Evolutionary conservation across 23 tunicate genomes (phyloP).

Genomic region (Ciona savignyi): DNA sequence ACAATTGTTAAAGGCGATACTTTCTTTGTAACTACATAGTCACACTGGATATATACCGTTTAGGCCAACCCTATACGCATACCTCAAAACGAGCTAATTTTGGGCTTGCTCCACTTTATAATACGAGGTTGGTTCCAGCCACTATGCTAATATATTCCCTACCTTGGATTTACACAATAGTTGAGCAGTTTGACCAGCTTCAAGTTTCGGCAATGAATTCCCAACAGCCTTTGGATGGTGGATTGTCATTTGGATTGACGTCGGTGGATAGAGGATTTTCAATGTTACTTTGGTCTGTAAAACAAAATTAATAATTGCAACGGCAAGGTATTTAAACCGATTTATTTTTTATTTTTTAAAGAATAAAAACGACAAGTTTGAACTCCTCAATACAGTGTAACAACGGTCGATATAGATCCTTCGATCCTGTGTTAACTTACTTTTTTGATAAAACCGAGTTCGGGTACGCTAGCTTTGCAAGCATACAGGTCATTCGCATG

Average conservation of each 20-base stretch:
- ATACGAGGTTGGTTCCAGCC: neutral
- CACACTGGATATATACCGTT: neutral
- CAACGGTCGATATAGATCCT: too few species aligned
- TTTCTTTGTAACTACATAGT: too few species aligned
- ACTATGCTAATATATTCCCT: neutral
- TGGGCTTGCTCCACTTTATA: too few species aligned
- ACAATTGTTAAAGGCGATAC: too few species aligned
- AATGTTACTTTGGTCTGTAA: conserved; percentile 21
- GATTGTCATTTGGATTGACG: conserved; percentile 1
- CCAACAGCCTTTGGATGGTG: conserved; percentile 4
- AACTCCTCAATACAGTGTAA: too few species aligned
- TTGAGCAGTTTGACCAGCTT: conserved; percentile 30
- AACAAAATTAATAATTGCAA: too few species aligned
- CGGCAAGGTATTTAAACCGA: too few species aligned
- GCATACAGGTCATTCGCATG: neutral
- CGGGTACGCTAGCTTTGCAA: neutral
- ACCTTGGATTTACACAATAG: conserved; percentile 40
- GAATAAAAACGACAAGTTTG: too few species aligned
- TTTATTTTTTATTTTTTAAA: too few species aligned
- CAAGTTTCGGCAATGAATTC: neutral
- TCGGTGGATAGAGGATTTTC: conserved; percentile 43
- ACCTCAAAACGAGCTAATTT: neutral
- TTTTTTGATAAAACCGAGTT: neutral
- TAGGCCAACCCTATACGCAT: neutral
- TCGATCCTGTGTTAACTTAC: neutral